Percentiles rank a stretch among this genome's conserved stretches.
Conservation (phyloP, 1,140 invertebrate species). For the Macrosteles quadrilineatus region DNA sequence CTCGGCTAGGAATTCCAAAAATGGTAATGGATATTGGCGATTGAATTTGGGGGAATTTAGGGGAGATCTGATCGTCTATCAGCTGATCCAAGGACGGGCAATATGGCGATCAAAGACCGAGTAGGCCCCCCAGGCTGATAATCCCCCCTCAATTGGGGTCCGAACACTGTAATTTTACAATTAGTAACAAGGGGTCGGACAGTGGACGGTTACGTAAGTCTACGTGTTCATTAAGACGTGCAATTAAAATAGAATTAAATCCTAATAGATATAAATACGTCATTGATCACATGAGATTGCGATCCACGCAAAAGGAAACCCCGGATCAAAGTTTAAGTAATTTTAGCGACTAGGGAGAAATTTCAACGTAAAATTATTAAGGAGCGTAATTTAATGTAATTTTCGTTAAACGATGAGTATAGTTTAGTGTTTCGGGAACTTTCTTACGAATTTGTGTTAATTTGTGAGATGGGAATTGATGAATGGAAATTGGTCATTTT, state of each 20-base stretch:
- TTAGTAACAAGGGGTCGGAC: constrained; percentile 11
- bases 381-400: too few relatives aligned
- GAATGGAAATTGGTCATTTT: too few relatives aligned
- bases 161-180: constrained; percentile 19
- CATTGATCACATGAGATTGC: constrained; percentile 3
- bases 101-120: constrained; percentile 1
- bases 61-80: not conserved
- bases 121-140: constrained; percentile 24
- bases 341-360: too few relatives aligned
- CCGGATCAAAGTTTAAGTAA: too few relatives aligned
- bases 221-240: constrained; percentile 19
- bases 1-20: too few relatives aligned
- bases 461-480: too few relatives aligned
- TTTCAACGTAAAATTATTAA: too few relatives aligned
- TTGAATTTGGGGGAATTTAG: not conserved
- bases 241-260: constrained; percentile 25
- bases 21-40: too few relatives aligned
- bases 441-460: too few relatives aligned
- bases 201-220: not conserved
- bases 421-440: too few relatives aligned
- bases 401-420: too few relatives aligned
- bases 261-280: constrained; percentile 5
- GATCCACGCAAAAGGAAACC: not conserved
- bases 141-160: not conserved
- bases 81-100: constrained; percentile 16